Evolutionary conservation across 2,888 invertebrate species (phyloP).

Genomic region (Agrotis ipsilon): DNA sequence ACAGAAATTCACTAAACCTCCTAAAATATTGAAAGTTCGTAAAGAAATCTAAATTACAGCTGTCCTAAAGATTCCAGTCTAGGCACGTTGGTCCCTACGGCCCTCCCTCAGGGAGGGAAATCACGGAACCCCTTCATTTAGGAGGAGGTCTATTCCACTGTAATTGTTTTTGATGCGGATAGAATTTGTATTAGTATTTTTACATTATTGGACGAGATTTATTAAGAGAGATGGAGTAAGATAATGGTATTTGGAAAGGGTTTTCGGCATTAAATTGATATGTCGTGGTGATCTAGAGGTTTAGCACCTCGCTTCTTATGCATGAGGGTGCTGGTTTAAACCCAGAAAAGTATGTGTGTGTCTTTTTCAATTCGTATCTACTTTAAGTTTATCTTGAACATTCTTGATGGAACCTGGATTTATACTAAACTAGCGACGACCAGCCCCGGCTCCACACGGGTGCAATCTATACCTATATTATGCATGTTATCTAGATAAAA

Average conservation of each 20-base stretch:
- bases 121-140: conserved; percentile 52
- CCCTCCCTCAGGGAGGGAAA: conserved; percentile 29
- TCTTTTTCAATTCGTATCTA: too few species aligned
- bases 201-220: conserved; percentile 10
- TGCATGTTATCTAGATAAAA: too few species aligned
- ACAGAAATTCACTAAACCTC: conserved; percentile 31
- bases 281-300: too few species aligned
- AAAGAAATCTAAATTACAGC: conserved; percentile 23
- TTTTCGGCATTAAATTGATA: not conserved
- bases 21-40: conserved; percentile 13
- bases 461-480: too few species aligned
- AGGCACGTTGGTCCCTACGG: conserved; percentile 46
- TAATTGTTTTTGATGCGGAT: conserved; percentile 52
- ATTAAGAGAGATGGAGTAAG: not conserved
- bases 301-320: too few species aligned
- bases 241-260: not conserved
- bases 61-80: conserved; percentile 29
- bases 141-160: conserved; percentile 20
- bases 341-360: too few species aligned
- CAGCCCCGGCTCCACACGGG: too few species aligned
- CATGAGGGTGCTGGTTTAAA: too few species aligned
- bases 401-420: too few species aligned
- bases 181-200: conserved; percentile 43
- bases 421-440: too few species aligned
- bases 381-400: too few species aligned